Percentiles rank a stretch among this genome's conserved stretches.
Evolutionary conservation across 2,888 invertebrate species (phyloP).

Genomic region (Heliothis peltigera): DNA sequence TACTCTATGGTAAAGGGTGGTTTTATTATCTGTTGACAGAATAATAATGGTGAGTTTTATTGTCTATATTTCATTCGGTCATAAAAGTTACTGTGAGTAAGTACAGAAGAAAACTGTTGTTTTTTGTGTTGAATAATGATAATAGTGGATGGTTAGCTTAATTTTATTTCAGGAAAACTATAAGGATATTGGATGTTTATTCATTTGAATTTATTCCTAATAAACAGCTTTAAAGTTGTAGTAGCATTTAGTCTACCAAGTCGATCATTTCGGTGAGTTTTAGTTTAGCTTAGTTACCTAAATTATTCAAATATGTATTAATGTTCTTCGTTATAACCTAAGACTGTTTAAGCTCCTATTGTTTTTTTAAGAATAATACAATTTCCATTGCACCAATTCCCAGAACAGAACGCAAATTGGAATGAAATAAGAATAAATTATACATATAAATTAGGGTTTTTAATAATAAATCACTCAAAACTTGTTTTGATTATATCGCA

Average conservation of each 20-base stretch:
- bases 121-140: not conserved
- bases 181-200: not conserved
- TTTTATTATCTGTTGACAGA: conserved; percentile 59
- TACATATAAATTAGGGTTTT: conserved; percentile 10
- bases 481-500: conserved; percentile 31
- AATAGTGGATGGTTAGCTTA: conserved; percentile 1
- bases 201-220: not conserved
- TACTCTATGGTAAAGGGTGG: conserved; percentile 50
- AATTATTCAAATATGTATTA: not conserved
- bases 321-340: not conserved
- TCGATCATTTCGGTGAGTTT: too few relatives aligned
- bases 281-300: too few relatives aligned
- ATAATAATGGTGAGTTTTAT: conserved; percentile 55
- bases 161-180: not conserved
- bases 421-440: conserved; percentile 11
- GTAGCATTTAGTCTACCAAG: too few relatives aligned
- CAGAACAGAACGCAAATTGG: conserved; percentile 9
- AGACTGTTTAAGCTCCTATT: not conserved
- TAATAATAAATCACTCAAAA: conserved; percentile 38
- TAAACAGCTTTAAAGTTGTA: too few relatives aligned
- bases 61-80: conserved; percentile 44
- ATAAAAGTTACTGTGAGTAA: conserved; percentile 26
- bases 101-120: conserved; percentile 1
- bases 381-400: conserved; percentile 3
- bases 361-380: not conserved